A percentile compares a stretch with the other conserved stretches of the same genome.
Conservation (phyloP, 2,888 invertebrate genomes). For the Dicroscelio sp. region DNA sequence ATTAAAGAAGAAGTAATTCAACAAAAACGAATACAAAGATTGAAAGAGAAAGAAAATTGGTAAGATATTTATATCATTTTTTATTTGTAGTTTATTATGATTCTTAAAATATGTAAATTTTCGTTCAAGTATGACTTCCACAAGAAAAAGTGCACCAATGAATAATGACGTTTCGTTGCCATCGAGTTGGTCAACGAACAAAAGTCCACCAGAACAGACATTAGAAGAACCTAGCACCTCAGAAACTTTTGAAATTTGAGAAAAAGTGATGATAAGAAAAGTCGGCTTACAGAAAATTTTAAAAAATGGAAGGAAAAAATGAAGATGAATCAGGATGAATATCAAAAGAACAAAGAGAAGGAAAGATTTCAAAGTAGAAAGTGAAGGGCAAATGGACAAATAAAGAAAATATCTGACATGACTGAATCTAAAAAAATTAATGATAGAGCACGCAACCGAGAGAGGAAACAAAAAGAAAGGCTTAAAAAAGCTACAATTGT, state of each 20-base stretch:
- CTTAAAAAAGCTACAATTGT: neutral
- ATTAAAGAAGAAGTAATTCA: conserved; percentile 13
- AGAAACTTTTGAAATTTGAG: neutral
- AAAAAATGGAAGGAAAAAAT: neutral
- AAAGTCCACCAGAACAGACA: neutral
- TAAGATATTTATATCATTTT: conserved; percentile 2
- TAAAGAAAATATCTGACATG: conserved; percentile 25
- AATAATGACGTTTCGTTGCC: conserved; percentile 10
- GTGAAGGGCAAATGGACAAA: conserved; percentile 27
- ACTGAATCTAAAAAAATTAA: conserved; percentile 19
- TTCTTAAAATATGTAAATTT: conserved; percentile 1
- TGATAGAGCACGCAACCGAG: conserved; percentile 35
- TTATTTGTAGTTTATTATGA: neutral
- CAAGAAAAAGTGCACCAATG: neutral
- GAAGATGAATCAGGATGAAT: neutral
- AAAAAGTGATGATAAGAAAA: neutral
- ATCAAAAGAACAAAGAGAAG: conserved; percentile 43
- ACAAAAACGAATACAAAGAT: neutral
- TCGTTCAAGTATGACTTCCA: neutral
- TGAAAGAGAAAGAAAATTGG: conserved; percentile 27
- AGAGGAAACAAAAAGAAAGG: neutral
- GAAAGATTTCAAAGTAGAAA: conserved; percentile 48
- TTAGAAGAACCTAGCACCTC: neutral
- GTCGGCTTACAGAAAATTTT: neutral
- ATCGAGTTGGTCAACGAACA: conserved; percentile 1